Conservation (phyloP, 2,113 vertebrate species). For the Tychaedon coryphoeus region DNA sequence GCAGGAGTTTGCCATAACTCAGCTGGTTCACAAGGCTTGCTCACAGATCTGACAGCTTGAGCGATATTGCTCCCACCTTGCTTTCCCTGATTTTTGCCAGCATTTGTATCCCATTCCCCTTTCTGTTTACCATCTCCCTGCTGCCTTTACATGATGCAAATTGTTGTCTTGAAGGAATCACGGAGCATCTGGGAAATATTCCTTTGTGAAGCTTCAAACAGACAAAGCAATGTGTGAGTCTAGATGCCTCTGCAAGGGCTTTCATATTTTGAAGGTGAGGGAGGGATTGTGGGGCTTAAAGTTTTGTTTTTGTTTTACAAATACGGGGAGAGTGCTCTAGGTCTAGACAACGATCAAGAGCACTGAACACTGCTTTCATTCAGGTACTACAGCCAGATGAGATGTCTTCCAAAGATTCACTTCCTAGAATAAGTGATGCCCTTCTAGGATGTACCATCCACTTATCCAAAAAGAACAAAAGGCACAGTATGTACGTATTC, state of each 20-base stretch:
- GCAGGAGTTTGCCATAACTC: slow-evolving; percentile 38
- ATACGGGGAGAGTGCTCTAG: accelerated
- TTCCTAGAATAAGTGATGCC: slow-evolving; percentile 32
- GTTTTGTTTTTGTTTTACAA: neutral
- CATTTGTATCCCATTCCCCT: neutral
- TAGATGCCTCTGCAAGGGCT: neutral
- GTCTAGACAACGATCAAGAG: neutral
- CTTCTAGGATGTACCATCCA: slow-evolving; percentile 17
- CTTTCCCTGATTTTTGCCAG: slow-evolving; percentile 37
- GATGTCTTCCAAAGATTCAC: neutral
- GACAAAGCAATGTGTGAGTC: neutral
- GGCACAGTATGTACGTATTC: slow-evolving; percentile 27
- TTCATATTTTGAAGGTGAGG: neutral
- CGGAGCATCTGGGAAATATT: neutral
- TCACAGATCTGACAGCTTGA: slow-evolving; percentile 38
- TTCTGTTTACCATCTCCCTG: neutral
- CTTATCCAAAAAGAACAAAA: slow-evolving; percentile 32
- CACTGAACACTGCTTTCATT: slow-evolving; percentile 1
- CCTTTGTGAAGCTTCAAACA: neutral
- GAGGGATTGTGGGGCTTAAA: neutral
- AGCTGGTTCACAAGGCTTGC: slow-evolving; percentile 23
- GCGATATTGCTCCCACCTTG: neutral
- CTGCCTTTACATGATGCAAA: neutral
- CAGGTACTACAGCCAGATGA: neutral
- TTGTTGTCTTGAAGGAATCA: neutral